A percentile compares a stretch with the other conserved stretches of the same genome.
Evolutionary conservation across 2,113 vertebrate species (phyloP).

Genomic region (Myotis lucifugus): DNA sequence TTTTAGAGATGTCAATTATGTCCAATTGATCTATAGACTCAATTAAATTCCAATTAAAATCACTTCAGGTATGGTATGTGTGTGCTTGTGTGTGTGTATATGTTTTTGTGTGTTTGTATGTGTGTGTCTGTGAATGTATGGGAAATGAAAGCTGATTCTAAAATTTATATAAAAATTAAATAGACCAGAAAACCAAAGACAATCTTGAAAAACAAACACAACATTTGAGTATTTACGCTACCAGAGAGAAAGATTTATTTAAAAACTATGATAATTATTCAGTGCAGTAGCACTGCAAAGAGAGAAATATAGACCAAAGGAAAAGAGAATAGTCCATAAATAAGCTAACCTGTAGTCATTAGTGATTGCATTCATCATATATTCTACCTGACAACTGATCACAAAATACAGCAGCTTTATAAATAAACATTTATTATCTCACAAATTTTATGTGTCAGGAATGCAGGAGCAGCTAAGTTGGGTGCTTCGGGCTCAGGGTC

Average conservation of each 20-base stretch:
- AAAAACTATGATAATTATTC: constrained; percentile 38
- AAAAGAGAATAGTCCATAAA: constrained; percentile 28
- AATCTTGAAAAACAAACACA: neutral
- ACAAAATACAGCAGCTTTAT: neutral
- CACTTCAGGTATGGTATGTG: neutral
- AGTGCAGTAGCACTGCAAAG: neutral
- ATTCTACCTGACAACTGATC: constrained; percentile 45
- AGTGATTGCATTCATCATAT: constrained; percentile 15
- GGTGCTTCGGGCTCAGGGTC: neutral
- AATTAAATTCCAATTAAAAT: neutral
- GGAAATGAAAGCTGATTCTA: neutral
- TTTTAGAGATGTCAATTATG: neutral
- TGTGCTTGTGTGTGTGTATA: neutral
- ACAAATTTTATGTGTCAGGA: neutral
- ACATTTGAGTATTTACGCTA: neutral
- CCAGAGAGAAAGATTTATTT: constrained; percentile 13
- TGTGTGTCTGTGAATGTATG: neutral
- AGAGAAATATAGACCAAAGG: constrained; percentile 23
- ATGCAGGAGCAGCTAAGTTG: neutral
- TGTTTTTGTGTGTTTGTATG: accelerated
- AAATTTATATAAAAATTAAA: neutral
- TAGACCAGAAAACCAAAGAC: neutral
- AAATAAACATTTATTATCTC: constrained; percentile 36
- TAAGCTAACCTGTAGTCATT: neutral
- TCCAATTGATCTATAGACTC: neutral